Evolutionary conservation across 2,888 invertebrate genomes (phyloP), one percentile per base, ranked within the genome.

Genomic region (Lasius fuliginosus): DNA sequence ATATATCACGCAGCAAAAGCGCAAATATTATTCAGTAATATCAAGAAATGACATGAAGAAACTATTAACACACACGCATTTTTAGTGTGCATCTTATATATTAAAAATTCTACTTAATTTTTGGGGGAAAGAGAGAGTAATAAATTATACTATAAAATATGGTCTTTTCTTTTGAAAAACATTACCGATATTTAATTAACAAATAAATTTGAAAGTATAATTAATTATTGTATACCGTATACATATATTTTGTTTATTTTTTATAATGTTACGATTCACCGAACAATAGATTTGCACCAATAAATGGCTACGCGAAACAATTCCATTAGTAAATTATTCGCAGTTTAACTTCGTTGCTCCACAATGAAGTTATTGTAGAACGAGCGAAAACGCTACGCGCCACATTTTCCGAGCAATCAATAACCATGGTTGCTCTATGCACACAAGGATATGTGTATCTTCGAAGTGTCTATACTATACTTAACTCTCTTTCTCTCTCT

Each of bases 271-370:
- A 11, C 74, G 33, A 73, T 60, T 74, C 46, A 27, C 30, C 60
- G 79, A 27, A 27, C 27, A 42, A 73, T 71, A 53, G 58, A 60
- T 67, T 58, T 23, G 58, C 42, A 12, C 56, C 40, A 68, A 68
- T 40, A 33, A 18, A 1, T n/a, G 3, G 67, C 18, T 30, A 23
- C 30, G 23, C 27, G 27, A 27, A 68, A 56, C 79, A 74, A 60
- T 46, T 18, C 79, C 79, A 81, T 81, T 81, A 81, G 79, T 73
- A 60, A 74, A 81, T 81, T 81, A 81, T 81, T 74, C 23, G 23
- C 33, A 46, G 46, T 23, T 46, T 23, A 60, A 60, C 58, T 60
- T 53, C 6, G 65, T 58, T 58, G 33, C 12, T 42, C 46, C 12
- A 12, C 56, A n/a, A 30, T 5, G 11, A 58, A 81, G 60, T 74